Conservation (phyloP, 2,888 invertebrate species). For the Drosophila multiciliata region DNA sequence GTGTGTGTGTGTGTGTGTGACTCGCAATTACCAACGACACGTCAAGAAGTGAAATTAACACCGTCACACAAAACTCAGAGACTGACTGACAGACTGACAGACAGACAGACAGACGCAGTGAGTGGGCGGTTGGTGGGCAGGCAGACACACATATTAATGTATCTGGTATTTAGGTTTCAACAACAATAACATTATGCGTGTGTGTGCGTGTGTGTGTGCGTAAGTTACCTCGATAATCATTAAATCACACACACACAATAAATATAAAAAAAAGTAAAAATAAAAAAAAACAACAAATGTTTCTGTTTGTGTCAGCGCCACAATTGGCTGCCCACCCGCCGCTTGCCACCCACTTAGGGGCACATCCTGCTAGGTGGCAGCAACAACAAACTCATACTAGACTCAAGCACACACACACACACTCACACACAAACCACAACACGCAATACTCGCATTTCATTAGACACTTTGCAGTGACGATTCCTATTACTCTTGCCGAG, state of each 20-base stretch:
- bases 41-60: slow-evolving; percentile 81
- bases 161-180: slow-evolving; percentile 80
- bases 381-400: slow-evolving; percentile 12
- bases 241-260: slow-evolving; percentile 69
- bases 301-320: slow-evolving; percentile 77
- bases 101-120: slow-evolving; percentile 22
- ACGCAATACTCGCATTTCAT: slow-evolving; percentile 81
- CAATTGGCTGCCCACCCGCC: slow-evolving; percentile 67
- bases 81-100: slow-evolving; percentile 34
- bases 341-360: slow-evolving; percentile 43
- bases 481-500: slow-evolving; percentile 73
- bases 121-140: slow-evolving; percentile 11
- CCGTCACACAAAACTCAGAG: slow-evolving; percentile 72
- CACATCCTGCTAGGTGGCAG: slow-evolving; percentile 55
- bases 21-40: slow-evolving; percentile 81
- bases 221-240: slow-evolving; percentile 75
- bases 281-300: slow-evolving; percentile 35
- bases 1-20: slow-evolving; percentile 25
- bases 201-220: slow-evolving; percentile 29
- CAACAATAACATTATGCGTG: slow-evolving; percentile 69
- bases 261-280: slow-evolving; percentile 23
- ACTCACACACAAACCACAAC: slow-evolving; percentile 62
- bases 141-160: slow-evolving; percentile 73
- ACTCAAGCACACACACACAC: not conserved
- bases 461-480: slow-evolving; percentile 81